Percentiles rank a stretch among this genome's conserved stretches.
phyloP scores from a whole-genome alignment of 2,797 vertebrate genomes.

The Bucorvus abyssinicus region DNA sequence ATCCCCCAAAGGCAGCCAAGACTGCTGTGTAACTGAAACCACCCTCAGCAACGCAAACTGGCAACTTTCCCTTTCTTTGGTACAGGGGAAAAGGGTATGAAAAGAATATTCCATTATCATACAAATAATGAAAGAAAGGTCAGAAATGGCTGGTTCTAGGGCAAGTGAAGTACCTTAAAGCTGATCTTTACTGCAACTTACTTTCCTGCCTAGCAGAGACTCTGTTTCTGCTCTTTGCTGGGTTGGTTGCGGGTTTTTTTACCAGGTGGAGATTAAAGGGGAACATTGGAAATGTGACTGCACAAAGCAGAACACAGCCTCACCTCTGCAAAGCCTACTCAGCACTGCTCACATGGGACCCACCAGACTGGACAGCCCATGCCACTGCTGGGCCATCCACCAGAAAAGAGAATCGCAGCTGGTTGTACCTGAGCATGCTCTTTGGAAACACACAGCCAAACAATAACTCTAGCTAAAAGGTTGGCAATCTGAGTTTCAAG shows the following conservation, averaged over 20 bases:
- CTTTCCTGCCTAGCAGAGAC: background rate
- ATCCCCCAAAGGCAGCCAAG: background rate
- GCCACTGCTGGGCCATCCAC: background rate
- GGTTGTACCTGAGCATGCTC: background rate
- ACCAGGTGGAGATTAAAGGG: background rate
- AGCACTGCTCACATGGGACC: rapidly evolving
- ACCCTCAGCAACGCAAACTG: background rate
- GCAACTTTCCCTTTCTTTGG: background rate
- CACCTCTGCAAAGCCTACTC: background rate
- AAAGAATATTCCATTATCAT: background rate
- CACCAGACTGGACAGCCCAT: background rate
- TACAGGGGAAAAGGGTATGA: background rate
- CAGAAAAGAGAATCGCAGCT: background rate
- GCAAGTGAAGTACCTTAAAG: background rate
- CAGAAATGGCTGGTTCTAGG: conserved; percentile 20
- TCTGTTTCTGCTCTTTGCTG: background rate
- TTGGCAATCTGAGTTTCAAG: background rate
- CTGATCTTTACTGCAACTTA: background rate
- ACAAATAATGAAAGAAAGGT: conserved; percentile 31
- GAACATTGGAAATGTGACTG: background rate
- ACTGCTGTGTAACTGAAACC: background rate
- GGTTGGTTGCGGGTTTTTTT: background rate
- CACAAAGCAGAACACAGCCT: background rate
- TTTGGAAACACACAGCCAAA: background rate
- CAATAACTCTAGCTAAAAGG: background rate